Percentiles rank a stretch among this genome's conserved stretches.
phyloP scores from a whole-genome alignment of 92 coral and sea anemone genomes.

The Bergia puertoricense region DNA sequence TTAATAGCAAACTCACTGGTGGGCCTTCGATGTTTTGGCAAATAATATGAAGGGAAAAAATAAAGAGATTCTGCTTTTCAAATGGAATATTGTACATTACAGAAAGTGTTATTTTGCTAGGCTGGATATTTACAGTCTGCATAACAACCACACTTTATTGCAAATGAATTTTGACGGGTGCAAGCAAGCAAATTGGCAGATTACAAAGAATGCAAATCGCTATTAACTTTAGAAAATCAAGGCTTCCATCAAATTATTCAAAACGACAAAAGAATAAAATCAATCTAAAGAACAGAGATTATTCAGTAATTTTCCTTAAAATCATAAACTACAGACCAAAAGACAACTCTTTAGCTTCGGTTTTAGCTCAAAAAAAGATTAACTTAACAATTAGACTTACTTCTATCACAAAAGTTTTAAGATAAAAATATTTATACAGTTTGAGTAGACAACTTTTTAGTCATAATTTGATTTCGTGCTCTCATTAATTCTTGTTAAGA shows the following conservation, averaged over 20 bases:
- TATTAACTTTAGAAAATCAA: background rate
- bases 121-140: background rate
- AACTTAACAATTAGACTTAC: background rate
- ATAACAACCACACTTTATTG: background rate
- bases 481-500: conserved; percentile 36
- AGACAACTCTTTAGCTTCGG: background rate
- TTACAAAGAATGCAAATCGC: background rate
- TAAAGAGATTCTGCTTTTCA: background rate
- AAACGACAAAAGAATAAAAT: background rate
- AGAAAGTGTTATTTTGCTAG: background rate
- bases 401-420: conserved; percentile 3
- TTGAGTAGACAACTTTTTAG: conserved; percentile 3
- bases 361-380: background rate
- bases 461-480: conserved; percentile 42
- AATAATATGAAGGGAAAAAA: conserved; percentile 20
- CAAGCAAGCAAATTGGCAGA: background rate
- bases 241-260: background rate
- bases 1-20: background rate
- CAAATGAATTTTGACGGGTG: conserved; percentile 11
- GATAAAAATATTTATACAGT: conserved; percentile 32
- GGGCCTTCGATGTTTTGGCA: background rate
- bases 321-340: background rate
- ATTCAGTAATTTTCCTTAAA: background rate
- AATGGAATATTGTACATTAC: background rate
- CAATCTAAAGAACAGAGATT: background rate